These are phyloP conservation scores for Osmerus eperlanus DNA, from an alignment of 2,113 vertebrate genomes.

Conservation along the genomic window DNA sequence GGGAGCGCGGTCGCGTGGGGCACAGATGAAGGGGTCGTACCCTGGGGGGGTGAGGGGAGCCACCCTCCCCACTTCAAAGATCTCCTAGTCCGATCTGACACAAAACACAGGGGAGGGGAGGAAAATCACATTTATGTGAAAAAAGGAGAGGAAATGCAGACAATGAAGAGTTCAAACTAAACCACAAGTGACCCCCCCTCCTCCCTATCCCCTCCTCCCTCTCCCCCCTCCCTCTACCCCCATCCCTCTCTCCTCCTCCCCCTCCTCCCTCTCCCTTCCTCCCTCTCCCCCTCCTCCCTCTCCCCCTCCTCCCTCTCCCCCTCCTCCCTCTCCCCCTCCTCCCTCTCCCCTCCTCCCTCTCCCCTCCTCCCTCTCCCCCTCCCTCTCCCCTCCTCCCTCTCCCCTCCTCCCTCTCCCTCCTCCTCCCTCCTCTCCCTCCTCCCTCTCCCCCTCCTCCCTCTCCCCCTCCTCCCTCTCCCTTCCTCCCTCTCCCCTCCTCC, in stretches of 20 bases:
- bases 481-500: background rate
- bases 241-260: slow-evolving; percentile 23
- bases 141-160: slow-evolving; percentile 58
- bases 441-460: too few species aligned
- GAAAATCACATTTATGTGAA: slow-evolving; percentile 62
- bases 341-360: too few species aligned
- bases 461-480: too few species aligned
- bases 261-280: background rate
- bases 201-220: too few species aligned
- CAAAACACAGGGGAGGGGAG: slow-evolving; percentile 56
- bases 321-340: too few species aligned
- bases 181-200: slow-evolving; percentile 68
- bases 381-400: too few species aligned
- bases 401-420: slow-evolving; percentile 1
- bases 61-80: slow-evolving; percentile 70
- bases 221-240: too few species aligned
- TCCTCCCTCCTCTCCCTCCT: slow-evolving; percentile 1
- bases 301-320: too few species aligned
- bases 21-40: slow-evolving; percentile 53
- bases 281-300: too few species aligned
- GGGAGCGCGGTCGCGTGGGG: slow-evolving; percentile 28
- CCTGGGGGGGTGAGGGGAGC: slow-evolving; percentile 43
- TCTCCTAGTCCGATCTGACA: slow-evolving; percentile 54
- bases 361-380: too few species aligned
- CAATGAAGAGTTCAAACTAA: slow-evolving; percentile 67